Evolutionary conservation across 2,888 invertebrate genomes (phyloP).

Genomic region (Andrena bucephala): DNA sequence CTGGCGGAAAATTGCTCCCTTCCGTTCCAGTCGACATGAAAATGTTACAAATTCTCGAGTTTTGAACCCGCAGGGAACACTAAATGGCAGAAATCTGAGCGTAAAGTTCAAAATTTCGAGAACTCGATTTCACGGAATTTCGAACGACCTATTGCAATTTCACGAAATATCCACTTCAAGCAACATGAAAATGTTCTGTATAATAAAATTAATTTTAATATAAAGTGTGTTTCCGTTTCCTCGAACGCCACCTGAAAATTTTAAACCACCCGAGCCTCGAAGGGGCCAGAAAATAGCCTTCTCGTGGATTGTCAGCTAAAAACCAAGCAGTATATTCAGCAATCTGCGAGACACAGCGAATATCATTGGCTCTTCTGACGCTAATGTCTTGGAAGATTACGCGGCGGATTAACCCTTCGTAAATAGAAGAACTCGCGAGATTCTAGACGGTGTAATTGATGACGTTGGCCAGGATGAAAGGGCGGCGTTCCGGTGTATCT

Average conservation of each 20-base stretch:
- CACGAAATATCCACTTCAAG: too few relatives aligned
- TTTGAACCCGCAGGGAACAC: too few relatives aligned
- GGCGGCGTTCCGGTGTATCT: constrained; percentile 38
- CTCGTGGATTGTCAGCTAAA: background rate
- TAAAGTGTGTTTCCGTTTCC: too few relatives aligned
- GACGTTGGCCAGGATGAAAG: constrained; percentile 31
- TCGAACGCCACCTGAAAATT: background rate
- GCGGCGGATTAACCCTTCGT: constrained; percentile 50
- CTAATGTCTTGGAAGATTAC: constrained; percentile 57
- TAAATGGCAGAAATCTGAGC: too few relatives aligned
- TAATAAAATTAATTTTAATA: too few relatives aligned
- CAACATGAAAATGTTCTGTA: too few relatives aligned
- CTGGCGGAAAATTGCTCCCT: background rate
- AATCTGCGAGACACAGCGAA: constrained; percentile 45
- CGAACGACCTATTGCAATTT: too few relatives aligned
- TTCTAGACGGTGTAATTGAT: constrained; percentile 48
- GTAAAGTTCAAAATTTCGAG: too few relatives aligned
- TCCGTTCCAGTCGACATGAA: background rate
- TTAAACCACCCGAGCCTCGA: background rate
- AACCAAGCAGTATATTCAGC: constrained; percentile 43
- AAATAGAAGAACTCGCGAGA: constrained; percentile 53
- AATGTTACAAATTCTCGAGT: too few relatives aligned
- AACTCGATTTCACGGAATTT: too few relatives aligned
- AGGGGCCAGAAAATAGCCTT: background rate
- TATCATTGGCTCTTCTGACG: constrained; percentile 50